These are phyloP conservation scores for Eupeodes corollae DNA, from an alignment of 1,140 invertebrate species.

Conservation along the genomic window DNA sequence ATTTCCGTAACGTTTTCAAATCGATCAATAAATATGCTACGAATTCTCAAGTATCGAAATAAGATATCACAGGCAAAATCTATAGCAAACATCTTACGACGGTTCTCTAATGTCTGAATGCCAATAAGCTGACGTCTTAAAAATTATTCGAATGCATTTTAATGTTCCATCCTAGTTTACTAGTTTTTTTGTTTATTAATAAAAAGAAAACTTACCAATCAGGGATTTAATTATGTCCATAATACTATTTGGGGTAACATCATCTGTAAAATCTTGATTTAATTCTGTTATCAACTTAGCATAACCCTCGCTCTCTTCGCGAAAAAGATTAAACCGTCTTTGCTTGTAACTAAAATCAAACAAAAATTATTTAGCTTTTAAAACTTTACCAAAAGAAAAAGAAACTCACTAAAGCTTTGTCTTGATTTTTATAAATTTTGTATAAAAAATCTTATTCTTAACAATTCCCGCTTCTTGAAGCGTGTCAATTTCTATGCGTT, in stretches of 20 bases:
- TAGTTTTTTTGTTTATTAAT: too few species aligned
- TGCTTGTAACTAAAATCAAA: slow-evolving; percentile 86
- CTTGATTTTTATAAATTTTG: slow-evolving; percentile 96
- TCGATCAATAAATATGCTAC: too few species aligned
- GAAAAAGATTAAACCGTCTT: slow-evolving; percentile 95
- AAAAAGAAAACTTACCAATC: slow-evolving; percentile 54
- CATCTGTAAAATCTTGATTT: slow-evolving; percentile 70
- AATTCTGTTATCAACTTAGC: slow-evolving; percentile 95
- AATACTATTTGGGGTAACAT: slow-evolving; percentile 47
- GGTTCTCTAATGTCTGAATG: too few species aligned
- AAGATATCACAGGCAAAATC: too few species aligned
- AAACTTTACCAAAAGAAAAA: slow-evolving; percentile 4
- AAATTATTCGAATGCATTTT: too few species aligned
- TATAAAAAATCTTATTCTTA: slow-evolving; percentile 84
- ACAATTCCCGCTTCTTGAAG: slow-evolving; percentile 83
- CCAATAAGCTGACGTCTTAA: too few species aligned
- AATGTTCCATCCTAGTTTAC: too few species aligned
- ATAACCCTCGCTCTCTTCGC: slow-evolving; percentile 98
- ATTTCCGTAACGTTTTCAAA: too few species aligned
- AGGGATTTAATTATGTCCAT: slow-evolving; percentile 84
- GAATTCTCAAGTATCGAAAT: too few species aligned
- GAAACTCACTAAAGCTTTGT: slow-evolving; percentile 91
- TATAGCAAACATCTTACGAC: too few species aligned
- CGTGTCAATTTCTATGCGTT: slow-evolving; percentile 86
- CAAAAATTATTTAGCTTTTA: slow-evolving; percentile 7